Base-by-base conservation (phyloP, 2,888 invertebrate genomes). In the Noctua fimbriata region DNA sequence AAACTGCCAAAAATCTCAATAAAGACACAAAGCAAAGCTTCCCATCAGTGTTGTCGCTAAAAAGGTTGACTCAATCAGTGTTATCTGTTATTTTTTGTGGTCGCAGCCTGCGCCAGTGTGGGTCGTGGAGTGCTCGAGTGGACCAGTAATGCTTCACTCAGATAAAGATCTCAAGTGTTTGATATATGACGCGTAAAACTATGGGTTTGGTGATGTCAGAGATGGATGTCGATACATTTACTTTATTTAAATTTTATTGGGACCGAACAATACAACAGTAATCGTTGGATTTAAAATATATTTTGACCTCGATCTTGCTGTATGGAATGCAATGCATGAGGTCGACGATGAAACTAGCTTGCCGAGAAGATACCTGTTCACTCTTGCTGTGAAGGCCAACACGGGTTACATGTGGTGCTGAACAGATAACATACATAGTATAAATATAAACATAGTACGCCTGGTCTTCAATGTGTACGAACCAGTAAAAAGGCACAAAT, bases 101-200 rank as follows among this genome's bases (percentile, higher is more conserved):
- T 14, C 52, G 63, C 82, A 86, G 86, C 32, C 82, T 78, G 78
- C 83, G 32, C 21, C 78, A 9, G 78, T 16, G 63, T n/a, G 83
- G 82, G 87, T 83, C 84, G 79, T 83, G 80, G 82, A 89, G 88
- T 84, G 81, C 70, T 82, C 83, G 83, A 89, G 88, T 85, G 88
- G 82, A 81, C 91, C 92, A 92, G 92, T 91, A 92, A 71, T 92
- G 91, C 89, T 90, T 86, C 89, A 87, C 87, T 88, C 88, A 89
- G 91, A 94, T 93, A 92, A 92, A 86, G 89, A 93, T 92, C 93
- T 92, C 92, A 90, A 93, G 92, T 91, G 90, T 86, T 91, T 92
- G 93, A 93, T 93, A 92, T 91, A 90, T 91, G 89, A 84, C 70
- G 89, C 85, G 86, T 88, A 89, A 88, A 88, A 83, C 86, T 84